Evolutionary conservation across 1,140 invertebrate species (phyloP), one percentile per base, ranked within the genome.

Genomic region (Drosophila pandora): DNA sequence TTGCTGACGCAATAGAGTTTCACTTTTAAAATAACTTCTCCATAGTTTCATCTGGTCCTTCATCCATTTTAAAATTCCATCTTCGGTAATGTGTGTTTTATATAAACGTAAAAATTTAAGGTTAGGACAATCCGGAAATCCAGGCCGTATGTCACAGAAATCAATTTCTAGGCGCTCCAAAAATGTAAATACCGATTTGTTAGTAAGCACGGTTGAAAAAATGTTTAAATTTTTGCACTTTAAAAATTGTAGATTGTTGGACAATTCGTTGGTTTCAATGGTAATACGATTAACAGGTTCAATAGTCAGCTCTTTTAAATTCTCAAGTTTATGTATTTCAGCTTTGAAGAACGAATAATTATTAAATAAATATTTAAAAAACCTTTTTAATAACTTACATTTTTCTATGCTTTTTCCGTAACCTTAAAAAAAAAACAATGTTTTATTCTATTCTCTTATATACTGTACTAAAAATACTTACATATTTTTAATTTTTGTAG

Each of bases 401-500:
- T 5, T 12, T 12, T 0, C 3, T 37, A 37, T n/a, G 10, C 2
- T 37, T 37, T 4, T 37, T 37, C 34, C 34, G 4, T 37, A 37
- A 12, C 34, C 34, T 37, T 12, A n/a, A 37, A 10, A 7, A 8
- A 37, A 12, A 34, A 2, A 34, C 1, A 9, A 1, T 34, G 32
- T 34, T 34, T 32, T 9, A 28, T 3, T 5, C 25, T 32, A 32
- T 32, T 32, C 32, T 9, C 2, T 12, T 12, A 2, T 12, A 12
- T n/a, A n/a, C 12, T 37, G n/a, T n/a, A 37, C 12, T 10, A 37
- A 37, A 37, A 37, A 37, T 43, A 41, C 41, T 43, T 43, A 43
- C 41, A 7, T 6, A 43, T 5, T 43, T 43, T 6, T 43, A 43
- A 43, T 21, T 7, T 43, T 13, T 13, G 17, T 21, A 43, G 7